Evolutionary conservation across 2,113 vertebrate genomes (phyloP).

Genomic region (Sminthopsis crassicaudata): DNA sequence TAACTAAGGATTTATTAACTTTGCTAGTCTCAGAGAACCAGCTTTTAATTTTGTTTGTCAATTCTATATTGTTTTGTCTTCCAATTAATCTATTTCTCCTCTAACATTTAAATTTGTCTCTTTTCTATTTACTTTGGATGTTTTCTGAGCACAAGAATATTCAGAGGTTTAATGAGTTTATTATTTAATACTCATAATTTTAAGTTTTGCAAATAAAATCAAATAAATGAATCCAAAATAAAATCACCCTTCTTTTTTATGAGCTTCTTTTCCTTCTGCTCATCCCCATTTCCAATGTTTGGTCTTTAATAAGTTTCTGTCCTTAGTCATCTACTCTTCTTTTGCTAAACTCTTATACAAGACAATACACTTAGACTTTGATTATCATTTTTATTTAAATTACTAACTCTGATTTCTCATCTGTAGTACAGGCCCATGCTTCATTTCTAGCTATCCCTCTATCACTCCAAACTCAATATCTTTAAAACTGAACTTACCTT

Average conservation of each 20-base stretch:
- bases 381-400: neutral
- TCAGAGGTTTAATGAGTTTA: neutral
- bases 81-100: neutral
- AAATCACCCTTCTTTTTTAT: neutral
- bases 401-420: neutral
- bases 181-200: neutral
- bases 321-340: neutral
- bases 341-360: neutral
- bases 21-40: neutral
- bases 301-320: neutral
- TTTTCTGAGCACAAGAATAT: neutral
- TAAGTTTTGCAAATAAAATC: neutral
- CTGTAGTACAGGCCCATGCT: neutral
- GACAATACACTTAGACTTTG: neutral
- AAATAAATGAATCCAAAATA: neutral
- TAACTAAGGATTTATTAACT: neutral
- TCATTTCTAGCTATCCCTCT: neutral
- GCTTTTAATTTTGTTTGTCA: neutral
- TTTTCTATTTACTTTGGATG: neutral
- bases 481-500: neutral
- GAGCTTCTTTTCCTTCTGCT: neutral
- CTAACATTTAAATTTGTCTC: neutral
- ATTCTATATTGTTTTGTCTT: neutral
- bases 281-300: neutral
- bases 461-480: neutral